Evolutionary conservation across 2,888 invertebrate genomes (phyloP).

Genomic region (Apomyelois bistriatella): DNA sequence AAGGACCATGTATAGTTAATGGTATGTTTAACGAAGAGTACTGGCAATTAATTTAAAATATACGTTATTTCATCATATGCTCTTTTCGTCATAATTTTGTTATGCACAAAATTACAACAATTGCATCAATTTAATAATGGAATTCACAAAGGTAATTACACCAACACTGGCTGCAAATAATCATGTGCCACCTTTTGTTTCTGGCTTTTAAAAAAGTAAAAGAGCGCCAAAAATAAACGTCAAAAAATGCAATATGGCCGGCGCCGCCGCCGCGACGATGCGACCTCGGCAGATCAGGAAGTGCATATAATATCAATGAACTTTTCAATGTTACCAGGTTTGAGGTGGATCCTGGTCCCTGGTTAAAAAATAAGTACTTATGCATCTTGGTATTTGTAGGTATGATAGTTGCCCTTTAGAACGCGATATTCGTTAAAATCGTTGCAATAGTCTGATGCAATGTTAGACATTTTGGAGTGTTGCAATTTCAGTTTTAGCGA

Average conservation of each 20-base stretch:
- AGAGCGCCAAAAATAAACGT: slow-evolving; percentile 75
- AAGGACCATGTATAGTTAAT: no score
- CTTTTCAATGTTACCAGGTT: slow-evolving; percentile 75
- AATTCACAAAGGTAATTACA: slow-evolving; percentile 1
- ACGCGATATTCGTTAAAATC: slow-evolving; percentile 31
- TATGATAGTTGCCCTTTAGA: not conserved
- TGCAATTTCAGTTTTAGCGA: slow-evolving; percentile 33
- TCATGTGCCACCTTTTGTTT: slow-evolving; percentile 14
- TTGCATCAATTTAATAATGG: not conserved
- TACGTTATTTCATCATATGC: no score
- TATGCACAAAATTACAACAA: not conserved
- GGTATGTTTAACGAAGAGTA: no score
- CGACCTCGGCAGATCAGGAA: slow-evolving; percentile 69
- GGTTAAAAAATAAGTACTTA: slow-evolving; percentile 32
- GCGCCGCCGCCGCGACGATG: slow-evolving; percentile 44
- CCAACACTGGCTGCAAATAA: slow-evolving; percentile 6
- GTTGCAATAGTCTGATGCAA: slow-evolving; percentile 29
- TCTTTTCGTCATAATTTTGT: not conserved
- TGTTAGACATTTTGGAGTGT: slow-evolving; percentile 43
- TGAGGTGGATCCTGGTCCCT: slow-evolving; percentile 43
- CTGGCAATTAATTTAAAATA: no score
- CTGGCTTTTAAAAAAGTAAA: slow-evolving; percentile 28
- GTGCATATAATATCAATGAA: slow-evolving; percentile 77
- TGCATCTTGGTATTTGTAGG: slow-evolving; percentile 28
- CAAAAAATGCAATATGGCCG: slow-evolving; percentile 72